Percentiles rank a stretch among this genome's conserved stretches.
phyloP scores from a whole-genome alignment of 2,113 vertebrate genomes.

The Furnarius figulus region DNA sequence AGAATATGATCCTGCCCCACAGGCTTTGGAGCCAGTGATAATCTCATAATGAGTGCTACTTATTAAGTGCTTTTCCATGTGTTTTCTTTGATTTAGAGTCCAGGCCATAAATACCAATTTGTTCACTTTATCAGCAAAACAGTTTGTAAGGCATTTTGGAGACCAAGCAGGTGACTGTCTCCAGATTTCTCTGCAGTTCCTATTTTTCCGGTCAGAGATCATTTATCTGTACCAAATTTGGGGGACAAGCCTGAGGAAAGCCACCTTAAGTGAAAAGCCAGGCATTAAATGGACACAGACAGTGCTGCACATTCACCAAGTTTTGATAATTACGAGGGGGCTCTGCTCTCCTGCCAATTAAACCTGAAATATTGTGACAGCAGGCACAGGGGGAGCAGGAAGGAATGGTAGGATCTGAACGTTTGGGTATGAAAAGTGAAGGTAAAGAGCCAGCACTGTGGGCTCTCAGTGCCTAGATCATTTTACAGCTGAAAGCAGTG shows the following conservation, averaged over 20 bases:
- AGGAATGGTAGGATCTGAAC: background rate
- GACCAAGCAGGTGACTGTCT: background rate
- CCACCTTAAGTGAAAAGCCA: background rate
- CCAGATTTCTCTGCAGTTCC: background rate
- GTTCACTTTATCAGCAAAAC: background rate
- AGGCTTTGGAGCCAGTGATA: background rate
- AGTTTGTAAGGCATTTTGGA: background rate
- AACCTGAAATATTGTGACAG: constrained; percentile 3
- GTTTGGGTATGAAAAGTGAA: background rate
- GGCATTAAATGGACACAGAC: background rate
- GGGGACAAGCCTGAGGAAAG: constrained; percentile 18
- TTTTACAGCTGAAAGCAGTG: background rate
- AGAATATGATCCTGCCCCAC: background rate
- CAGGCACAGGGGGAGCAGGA: background rate
- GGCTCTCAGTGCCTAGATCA: background rate
- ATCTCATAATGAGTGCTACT: constrained; percentile 21
- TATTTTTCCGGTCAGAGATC: background rate
- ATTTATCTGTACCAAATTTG: background rate
- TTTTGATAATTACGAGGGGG: background rate
- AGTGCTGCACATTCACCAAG: background rate
- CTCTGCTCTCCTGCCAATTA: background rate
- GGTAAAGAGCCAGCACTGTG: background rate
- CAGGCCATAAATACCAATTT: constrained; percentile 8
- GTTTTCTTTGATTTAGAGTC: constrained; percentile 12
- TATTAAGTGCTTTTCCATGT: background rate